Conservation (phyloP, 2,888 invertebrate genomes). For the Xestia ashworthii region DNA sequence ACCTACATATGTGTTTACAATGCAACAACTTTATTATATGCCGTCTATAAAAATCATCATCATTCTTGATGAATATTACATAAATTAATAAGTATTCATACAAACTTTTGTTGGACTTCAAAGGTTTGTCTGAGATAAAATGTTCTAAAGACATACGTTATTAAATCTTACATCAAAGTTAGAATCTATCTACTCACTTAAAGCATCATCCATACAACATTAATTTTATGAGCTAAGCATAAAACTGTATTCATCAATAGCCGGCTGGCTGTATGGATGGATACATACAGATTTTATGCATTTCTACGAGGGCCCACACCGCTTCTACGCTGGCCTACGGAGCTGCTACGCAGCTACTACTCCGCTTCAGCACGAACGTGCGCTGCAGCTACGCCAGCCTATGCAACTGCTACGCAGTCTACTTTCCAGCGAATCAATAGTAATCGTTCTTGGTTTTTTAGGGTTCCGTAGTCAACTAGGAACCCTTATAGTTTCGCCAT, state of each 20-base stretch:
- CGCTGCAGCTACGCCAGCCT: background rate
- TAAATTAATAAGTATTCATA: too few relatives aligned
- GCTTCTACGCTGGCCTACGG: background rate
- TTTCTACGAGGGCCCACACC: background rate
- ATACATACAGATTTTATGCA: too few relatives aligned
- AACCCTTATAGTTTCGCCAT: too few relatives aligned
- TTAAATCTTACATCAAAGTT: background rate
- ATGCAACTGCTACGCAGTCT: conserved; percentile 9
- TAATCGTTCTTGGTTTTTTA: background rate
- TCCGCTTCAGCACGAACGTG: background rate
- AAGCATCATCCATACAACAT: background rate
- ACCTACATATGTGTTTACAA: too few relatives aligned
- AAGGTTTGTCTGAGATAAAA: background rate
- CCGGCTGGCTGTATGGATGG: background rate
- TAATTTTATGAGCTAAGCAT: too few relatives aligned
- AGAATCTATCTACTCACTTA: background rate
- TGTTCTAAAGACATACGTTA: background rate
- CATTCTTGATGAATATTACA: background rate
- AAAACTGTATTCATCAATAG: too few relatives aligned
- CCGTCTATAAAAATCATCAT: background rate
- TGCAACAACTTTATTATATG: background rate
- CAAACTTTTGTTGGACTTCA: background rate
- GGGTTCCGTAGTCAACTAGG: too few relatives aligned
- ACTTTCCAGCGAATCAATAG: background rate
- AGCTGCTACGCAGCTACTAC: background rate